phyloP scores from a whole-genome alignment of 2,888 invertebrate species.

The Calameuta pallipes region DNA sequence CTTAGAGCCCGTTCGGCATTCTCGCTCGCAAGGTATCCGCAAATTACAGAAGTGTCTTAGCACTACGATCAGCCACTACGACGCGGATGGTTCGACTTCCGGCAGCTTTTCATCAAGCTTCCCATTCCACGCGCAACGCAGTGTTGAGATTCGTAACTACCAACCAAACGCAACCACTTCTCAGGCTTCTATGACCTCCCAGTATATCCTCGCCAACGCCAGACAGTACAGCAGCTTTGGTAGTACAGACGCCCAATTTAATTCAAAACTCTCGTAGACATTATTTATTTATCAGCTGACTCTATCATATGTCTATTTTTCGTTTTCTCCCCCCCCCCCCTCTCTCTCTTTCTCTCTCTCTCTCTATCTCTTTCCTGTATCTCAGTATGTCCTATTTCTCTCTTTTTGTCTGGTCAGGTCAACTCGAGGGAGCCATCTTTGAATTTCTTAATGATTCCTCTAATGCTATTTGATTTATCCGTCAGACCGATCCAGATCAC shows the following conservation, averaged over 20 bases:
- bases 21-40: constrained; percentile 95
- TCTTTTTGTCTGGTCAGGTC: neutral
- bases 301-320: neutral
- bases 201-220: constrained; percentile 71
- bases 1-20: constrained; percentile 78
- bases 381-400: too few relatives aligned
- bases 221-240: constrained; percentile 96
- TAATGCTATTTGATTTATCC: neutral
- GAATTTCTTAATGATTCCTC: neutral
- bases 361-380: neutral
- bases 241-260: constrained; percentile 82
- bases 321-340: neutral
- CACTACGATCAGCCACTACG: constrained; percentile 84
- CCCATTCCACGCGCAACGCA: constrained; percentile 59
- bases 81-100: constrained; percentile 71
- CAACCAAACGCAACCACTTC: constrained; percentile 70
- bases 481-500: neutral
- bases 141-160: constrained; percentile 62
- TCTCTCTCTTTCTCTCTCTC: neutral
- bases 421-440: neutral
- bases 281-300: constrained; percentile 42
- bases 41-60: constrained; percentile 93
- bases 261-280: constrained; percentile 1
- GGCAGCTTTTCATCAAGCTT: constrained; percentile 53
- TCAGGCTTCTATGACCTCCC: constrained; percentile 61